phyloP scores from a whole-genome alignment of 1,140 invertebrate species.

The Ridgeia piscesae region DNA sequence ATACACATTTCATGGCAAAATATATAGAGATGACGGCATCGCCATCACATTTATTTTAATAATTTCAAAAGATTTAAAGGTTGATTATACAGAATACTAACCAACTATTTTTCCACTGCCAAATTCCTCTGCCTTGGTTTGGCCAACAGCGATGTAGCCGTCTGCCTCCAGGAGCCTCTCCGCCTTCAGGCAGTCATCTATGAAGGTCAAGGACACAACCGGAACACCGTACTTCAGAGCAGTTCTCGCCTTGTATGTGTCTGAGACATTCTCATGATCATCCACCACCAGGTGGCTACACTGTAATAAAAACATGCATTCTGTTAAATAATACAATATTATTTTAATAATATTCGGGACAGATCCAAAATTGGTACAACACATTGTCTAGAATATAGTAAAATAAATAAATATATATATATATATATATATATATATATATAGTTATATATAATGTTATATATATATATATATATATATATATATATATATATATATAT shows the following conservation, averaged over 20 bases:
- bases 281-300: conserved; percentile 35
- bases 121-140: conserved; percentile 40
- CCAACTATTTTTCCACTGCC: conserved; percentile 46
- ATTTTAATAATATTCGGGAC: too few species aligned
- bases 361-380: too few species aligned
- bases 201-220: conserved; percentile 43
- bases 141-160: conserved; percentile 38
- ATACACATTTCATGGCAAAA: background rate
- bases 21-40: background rate
- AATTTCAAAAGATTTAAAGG: background rate
- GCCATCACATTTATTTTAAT: background rate
- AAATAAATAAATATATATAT: too few species aligned
- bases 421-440: too few species aligned
- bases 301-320: conserved; percentile 18
- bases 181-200: conserved; percentile 41
- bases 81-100: conserved; percentile 16
- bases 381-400: too few species aligned
- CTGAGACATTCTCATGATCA: conserved; percentile 39
- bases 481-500: too few species aligned
- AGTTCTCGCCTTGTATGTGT: conserved; percentile 45
- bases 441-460: too few species aligned
- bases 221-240: conserved; percentile 45
- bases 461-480: too few species aligned
- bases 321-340: background rate
- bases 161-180: conserved; percentile 33